These are phyloP conservation scores for Neolamprologus brichardi DNA, from an alignment of 2,113 vertebrate genomes.

Conservation along the genomic window DNA sequence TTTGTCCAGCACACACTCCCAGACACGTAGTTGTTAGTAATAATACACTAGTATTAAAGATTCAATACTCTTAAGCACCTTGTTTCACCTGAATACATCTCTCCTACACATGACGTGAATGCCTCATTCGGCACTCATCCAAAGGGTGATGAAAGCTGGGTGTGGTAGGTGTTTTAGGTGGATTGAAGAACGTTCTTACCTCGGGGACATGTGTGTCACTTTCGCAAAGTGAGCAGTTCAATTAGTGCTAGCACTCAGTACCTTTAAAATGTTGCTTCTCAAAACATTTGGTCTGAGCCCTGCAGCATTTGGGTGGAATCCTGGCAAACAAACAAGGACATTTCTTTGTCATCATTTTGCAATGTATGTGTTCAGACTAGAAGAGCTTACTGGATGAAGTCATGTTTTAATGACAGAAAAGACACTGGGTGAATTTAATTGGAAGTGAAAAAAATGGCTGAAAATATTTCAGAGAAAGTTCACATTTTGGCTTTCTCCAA, in stretches of 20 bases:
- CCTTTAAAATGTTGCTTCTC: background rate
- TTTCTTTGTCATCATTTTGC: background rate
- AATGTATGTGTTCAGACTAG: background rate
- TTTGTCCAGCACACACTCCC: background rate
- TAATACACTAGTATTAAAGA: background rate
- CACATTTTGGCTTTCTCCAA: background rate
- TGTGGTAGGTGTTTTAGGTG: background rate
- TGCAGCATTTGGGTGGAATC: background rate
- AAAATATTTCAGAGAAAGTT: background rate
- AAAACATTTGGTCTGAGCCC: background rate
- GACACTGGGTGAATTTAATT: rapidly evolving
- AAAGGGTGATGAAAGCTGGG: background rate
- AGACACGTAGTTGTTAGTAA: background rate
- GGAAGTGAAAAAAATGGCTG: background rate
- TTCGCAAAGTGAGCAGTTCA: background rate
- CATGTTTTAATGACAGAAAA: background rate
- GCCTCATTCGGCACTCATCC: background rate
- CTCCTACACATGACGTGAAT: background rate
- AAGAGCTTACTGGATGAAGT: background rate
- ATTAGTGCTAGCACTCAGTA: background rate
- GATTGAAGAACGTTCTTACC: background rate
- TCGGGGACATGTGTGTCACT: background rate
- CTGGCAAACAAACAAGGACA: background rate
- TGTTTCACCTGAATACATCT: background rate
- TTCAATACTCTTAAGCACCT: background rate